Base-by-base conservation (phyloP, 2,797 vertebrate genomes). In the Anguilla anguilla region DNA sequence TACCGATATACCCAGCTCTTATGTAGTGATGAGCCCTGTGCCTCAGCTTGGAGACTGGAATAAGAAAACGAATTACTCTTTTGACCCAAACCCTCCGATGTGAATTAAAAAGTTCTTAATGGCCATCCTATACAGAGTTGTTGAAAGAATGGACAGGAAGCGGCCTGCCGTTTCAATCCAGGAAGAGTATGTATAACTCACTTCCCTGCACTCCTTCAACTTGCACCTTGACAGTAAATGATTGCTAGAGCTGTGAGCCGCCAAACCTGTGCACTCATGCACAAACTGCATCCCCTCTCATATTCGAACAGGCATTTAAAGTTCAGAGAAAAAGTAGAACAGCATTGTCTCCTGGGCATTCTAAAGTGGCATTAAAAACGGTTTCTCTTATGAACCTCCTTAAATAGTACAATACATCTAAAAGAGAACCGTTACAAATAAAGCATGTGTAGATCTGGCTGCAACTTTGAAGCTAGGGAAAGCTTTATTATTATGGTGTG, bases 101-200 rank as follows among this genome's bases (percentile, higher is more conserved):
- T 83, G 79, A 67, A 31, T 64, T 51, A 49, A 49, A 87, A 25
- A n/a, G 19, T 22, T 53, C 43, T 81, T 86, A 86, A 79, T 86
- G 51, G 31, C 35, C 53, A 43, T 79, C 57, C 39, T 13, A 83
- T 7, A 19, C 57, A 59, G 43, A 2, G 10, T 28, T 9, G 28
- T 72, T 43, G 39, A 39, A 13, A 2, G 57, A 43, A 19, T n/a
- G 55, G 39, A 13, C 79, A 49, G 46, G 46, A 53, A 4, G 11
- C 19, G 79, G 6, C 46, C 7, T n/a, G 79, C 6, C 22, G 15
- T 46, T 81, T 82, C 22, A 53, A 31, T 11, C 22, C 31, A 79
- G 59, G 43, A n/a, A 83, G 81, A 64, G 6, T 46, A n/a, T 13
- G 28, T n/a, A 7, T 28, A 5, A 49, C 43, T 13, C 17, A 43